Percentiles rank a stretch among this genome's conserved stretches.
phyloP scores from a whole-genome alignment of 2,888 invertebrate species.

The Mellilla xanthometata region DNA sequence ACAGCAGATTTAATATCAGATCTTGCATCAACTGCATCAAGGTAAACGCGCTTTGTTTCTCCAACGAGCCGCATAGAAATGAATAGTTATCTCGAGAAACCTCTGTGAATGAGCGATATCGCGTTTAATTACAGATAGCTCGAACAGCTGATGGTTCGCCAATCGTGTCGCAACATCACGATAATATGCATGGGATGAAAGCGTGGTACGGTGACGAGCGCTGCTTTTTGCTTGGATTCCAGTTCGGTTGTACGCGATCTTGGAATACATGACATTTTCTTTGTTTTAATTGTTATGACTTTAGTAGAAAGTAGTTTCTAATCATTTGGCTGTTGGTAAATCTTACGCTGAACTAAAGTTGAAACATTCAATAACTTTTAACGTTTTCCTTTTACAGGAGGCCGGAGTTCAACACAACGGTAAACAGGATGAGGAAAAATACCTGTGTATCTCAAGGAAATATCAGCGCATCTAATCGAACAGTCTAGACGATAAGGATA shows the following conservation, averaged over 20 bases:
- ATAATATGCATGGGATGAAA: constrained; percentile 64
- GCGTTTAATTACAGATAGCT: constrained; percentile 63
- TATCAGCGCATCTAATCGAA: constrained; percentile 38
- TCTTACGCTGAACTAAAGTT: background rate
- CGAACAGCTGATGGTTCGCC: constrained; percentile 71
- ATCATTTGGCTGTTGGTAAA: too few species aligned
- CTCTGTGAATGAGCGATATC: constrained; percentile 61
- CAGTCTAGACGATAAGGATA: constrained; percentile 48
- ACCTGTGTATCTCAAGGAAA: constrained; percentile 22
- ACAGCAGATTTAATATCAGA: too few species aligned
- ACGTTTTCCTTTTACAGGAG: constrained; percentile 7
- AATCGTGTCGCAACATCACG: constrained; percentile 62
- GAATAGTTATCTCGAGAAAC: constrained; percentile 51
- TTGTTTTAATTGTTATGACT: background rate
- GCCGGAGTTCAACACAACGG: constrained; percentile 10
- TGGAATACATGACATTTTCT: constrained; percentile 8
- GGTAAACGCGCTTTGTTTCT: constrained; percentile 5
- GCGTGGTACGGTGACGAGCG: constrained; percentile 46
- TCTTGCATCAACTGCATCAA: constrained; percentile 12
- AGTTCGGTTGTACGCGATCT: constrained; percentile 7
- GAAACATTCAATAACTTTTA: background rate
- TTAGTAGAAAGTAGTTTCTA: background rate
- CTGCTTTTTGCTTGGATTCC: constrained; percentile 27
- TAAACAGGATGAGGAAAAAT: constrained; percentile 25
- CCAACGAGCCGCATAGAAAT: constrained; percentile 31